Base-by-base conservation (phyloP, 92 coral and sea anemone genomes). In the Epizoanthus illoricatus region DNA sequence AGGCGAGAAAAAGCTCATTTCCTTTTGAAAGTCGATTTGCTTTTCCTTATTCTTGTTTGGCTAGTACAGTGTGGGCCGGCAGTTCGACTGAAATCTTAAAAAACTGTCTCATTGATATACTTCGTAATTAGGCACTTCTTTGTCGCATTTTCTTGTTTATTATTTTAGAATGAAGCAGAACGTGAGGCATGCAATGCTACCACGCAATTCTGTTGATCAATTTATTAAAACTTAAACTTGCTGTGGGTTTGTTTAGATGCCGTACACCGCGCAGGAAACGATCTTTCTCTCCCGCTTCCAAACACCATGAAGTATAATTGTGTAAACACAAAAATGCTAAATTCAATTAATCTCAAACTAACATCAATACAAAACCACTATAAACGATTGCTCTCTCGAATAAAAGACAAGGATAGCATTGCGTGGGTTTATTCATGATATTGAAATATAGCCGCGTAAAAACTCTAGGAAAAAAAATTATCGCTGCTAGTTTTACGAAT, bases 1-100 rank as follows among this genome's bases (percentile, higher is more conserved):
- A 65, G 70, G 70, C 33, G 70, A 52, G 70, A 28, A 65, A 64
- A 12, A 33, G 70, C 40, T 39, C 42, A 39, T 68, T 68, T 12
- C 5, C 20, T 43, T n/a, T 5, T 68, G 42, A 40, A 68, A 39
- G 10, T 68, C 5, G 7, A 39, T 68, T 68, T 33, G 52, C 42
- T 17, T 28, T 66, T 33, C 20, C 49, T 23, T 68, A 43, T 12
- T 39, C 11, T 7, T 40, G 11, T 24, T 13, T 21, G 16, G 42
- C 41, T 8, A 43, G n/a, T n/a, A n/a, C n/a, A n/a, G 49, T 5
- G 49, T 43, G 49, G 49, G 49, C 49, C 8, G 49, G 5, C 36
- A 28, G 36, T 28, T 28, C 36, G 1, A 28, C 36, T 28, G 36
- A 28, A 28, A 28, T 43, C 47, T 4, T 43, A 43, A 43, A 5